Conservation (phyloP, 2,888 invertebrate species). For the Mechanitis mazaeus region DNA sequence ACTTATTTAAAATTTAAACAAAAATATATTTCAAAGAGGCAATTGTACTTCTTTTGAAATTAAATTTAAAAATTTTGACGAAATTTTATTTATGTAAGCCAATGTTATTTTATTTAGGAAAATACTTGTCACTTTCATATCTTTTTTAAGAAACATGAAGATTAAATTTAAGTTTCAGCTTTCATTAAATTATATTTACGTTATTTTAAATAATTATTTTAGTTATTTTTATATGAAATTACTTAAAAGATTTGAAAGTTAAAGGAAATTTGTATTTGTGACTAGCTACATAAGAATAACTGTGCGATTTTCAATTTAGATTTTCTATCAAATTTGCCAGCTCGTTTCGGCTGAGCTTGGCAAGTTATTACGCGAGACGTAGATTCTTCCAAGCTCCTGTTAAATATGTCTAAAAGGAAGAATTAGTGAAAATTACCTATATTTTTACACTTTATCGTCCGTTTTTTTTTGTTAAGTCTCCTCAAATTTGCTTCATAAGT, state of each 20-base stretch:
- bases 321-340: slow-evolving; percentile 50
- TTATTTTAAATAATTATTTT: no score
- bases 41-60: background rate
- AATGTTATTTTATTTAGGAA: no score
- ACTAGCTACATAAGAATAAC: slow-evolving; percentile 42
- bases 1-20: background rate
- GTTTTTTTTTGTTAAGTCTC: no score
- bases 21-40: background rate
- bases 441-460: no score
- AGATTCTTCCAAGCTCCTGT: slow-evolving; percentile 8
- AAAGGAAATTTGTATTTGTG: slow-evolving; percentile 33
- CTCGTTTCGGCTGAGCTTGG: slow-evolving; percentile 32
- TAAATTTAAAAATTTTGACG: no score
- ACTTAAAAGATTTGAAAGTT: slow-evolving; percentile 26
- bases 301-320: slow-evolving; percentile 48
- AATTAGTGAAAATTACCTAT: background rate
- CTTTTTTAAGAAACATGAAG: background rate
- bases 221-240: no score
- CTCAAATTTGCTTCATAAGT: no score
- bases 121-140: background rate
- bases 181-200: no score
- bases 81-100: no score
- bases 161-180: no score
- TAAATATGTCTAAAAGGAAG: slow-evolving; percentile 8
- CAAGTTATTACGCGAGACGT: slow-evolving; percentile 30